Conservation (phyloP, 2,888 invertebrate genomes). For the Heteromyza rotundicornis region DNA sequence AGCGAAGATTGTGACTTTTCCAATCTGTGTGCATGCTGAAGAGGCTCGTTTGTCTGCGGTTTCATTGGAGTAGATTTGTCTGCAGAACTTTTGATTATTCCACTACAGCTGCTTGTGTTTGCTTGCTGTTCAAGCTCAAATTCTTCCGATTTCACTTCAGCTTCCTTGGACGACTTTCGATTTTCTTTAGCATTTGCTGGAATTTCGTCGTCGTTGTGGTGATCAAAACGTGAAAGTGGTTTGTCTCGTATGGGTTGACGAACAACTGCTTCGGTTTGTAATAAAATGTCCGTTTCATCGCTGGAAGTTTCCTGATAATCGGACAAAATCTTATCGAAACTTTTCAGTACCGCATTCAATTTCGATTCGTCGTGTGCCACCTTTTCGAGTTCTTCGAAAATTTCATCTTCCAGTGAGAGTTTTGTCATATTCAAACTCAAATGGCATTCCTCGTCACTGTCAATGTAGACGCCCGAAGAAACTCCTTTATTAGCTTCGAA, state of each 20-base stretch:
- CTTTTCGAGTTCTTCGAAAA: slow-evolving; percentile 62
- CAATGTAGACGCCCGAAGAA: slow-evolving; percentile 31
- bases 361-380: slow-evolving; percentile 63
- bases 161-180: neutral
- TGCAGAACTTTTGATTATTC: too few relatives aligned
- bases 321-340: slow-evolving; percentile 65
- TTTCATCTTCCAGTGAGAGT: slow-evolving; percentile 60
- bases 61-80: slow-evolving; percentile 25
- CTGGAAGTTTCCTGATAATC: slow-evolving; percentile 57
- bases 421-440: slow-evolving; percentile 54
- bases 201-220: neutral
- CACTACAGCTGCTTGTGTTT: neutral
- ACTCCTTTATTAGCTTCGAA: too few relatives aligned
- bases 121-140: neutral
- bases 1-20: slow-evolving; percentile 75
- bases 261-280: too few relatives aligned
- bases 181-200: neutral
- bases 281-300: neutral
- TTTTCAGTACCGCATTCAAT: slow-evolving; percentile 64
- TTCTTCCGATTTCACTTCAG: neutral
- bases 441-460: slow-evolving; percentile 57
- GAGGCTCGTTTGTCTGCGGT: too few relatives aligned
- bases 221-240: neutral
- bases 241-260: neutral
- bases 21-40: too few relatives aligned